Conservation (phyloP, 2,888 invertebrate species). For the Melolontha melolontha region DNA sequence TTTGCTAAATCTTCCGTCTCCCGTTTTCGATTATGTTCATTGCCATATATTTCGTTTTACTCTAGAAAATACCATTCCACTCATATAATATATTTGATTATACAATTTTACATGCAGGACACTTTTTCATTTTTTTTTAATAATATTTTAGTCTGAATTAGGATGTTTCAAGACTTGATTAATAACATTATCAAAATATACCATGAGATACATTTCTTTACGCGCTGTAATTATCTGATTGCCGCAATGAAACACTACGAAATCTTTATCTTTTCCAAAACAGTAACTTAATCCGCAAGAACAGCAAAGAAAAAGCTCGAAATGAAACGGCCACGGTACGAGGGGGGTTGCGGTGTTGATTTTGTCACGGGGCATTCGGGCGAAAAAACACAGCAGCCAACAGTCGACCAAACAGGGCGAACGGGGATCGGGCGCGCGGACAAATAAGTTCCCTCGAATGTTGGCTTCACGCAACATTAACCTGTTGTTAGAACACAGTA, state of each 20-base stretch:
- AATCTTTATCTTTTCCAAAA: constrained; percentile 36
- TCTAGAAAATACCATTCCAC: no score
- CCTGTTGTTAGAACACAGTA: constrained; percentile 62
- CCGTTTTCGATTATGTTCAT: no score
- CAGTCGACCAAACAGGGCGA: constrained; percentile 2
- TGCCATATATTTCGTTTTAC: no score
- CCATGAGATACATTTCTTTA: neutral
- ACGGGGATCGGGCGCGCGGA: constrained; percentile 46
- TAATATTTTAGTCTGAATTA: no score
- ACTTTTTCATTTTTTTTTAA: no score
- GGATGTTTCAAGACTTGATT: no score
- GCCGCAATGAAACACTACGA: constrained; percentile 9
- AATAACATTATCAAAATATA: no score
- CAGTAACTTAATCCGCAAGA: constrained; percentile 31
- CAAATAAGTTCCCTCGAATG: constrained; percentile 62
- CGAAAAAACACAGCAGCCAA: constrained; percentile 31
- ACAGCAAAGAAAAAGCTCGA: constrained; percentile 8
- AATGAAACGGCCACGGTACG: neutral
- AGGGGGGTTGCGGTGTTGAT: constrained; percentile 32
- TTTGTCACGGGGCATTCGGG: constrained; percentile 19
- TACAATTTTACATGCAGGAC: no score
- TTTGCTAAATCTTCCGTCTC: no score
- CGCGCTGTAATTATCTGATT: constrained; percentile 22
- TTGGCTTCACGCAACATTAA: constrained; percentile 65
- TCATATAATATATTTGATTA: no score